These are phyloP conservation scores for Dromiciops gliroides DNA, from an alignment of 2,113 vertebrate species.

Conservation along the genomic window DNA sequence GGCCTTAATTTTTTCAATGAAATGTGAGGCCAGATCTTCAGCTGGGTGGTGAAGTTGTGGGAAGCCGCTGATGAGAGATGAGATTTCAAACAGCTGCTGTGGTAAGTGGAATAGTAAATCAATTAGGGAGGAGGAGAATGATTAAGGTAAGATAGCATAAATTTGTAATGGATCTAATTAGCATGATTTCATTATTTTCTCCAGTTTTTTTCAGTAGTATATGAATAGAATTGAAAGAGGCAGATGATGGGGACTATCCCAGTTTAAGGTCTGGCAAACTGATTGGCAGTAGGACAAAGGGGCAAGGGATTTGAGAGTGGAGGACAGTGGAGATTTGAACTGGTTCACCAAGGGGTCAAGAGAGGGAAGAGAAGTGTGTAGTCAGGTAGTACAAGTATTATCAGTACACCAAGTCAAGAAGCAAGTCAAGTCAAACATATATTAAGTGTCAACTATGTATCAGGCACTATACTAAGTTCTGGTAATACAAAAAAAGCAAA, in stretches of 20 bases:
- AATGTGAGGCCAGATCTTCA: not conserved
- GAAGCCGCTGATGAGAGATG: not conserved
- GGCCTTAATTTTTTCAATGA: not conserved
- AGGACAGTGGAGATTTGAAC: not conserved
- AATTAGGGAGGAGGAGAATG: not conserved
- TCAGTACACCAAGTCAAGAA: not conserved
- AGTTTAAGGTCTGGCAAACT: not conserved
- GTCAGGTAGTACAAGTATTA: not conserved
- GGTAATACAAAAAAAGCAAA: not conserved
- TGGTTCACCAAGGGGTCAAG: not conserved
- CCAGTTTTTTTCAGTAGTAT: not conserved
- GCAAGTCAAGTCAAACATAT: not conserved
- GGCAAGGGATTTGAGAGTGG: not conserved
- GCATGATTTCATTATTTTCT: not conserved
- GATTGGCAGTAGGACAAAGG: not conserved
- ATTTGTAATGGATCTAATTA: not conserved
- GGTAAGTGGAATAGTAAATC: not conserved
- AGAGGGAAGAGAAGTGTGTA: not conserved
- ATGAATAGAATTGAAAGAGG: not conserved
- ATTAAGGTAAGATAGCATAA: not conserved
- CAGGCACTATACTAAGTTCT: not conserved
- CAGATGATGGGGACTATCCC: not conserved
- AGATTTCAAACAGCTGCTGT: not conserved
- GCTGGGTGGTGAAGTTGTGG: not conserved
- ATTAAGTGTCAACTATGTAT: not conserved